Base-by-base conservation (phyloP, 2,797 vertebrate species). In the Periparus ater region DNA sequence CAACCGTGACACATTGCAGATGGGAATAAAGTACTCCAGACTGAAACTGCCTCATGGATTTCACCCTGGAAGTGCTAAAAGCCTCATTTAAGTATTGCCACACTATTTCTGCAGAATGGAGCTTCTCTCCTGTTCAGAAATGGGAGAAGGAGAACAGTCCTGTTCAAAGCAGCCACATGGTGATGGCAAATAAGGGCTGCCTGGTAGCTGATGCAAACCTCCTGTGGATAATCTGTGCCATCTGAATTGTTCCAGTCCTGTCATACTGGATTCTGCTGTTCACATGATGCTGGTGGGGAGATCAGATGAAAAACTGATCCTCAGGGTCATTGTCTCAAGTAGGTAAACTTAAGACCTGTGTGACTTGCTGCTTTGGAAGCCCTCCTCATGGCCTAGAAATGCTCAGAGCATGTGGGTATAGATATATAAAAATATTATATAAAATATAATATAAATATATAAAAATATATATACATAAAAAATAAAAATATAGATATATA, bases 241-340 rank as follows among this genome's bases (percentile, higher is more conserved):
- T 32, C 42, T 84, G 74, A 77, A 9, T 51, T 40, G 6, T 45
- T 54, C 32, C 3, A 3, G 34, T 22, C 51, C 66, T 61, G 13
- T 29, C 40, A 2, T 18, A 17, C 61, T 15, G 19, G 15, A 21
- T 75, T 76, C 54, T 78, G 55, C 55, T 85, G 11, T 58, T 86
- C 3, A 1, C 1, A 0, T 18, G 34, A 8, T 58, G 9, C 14
- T 38, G 8, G 9, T 7, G 9, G 23, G 13, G 17, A 55, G 6
- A 25, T 25, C 23, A 57, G 30, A 22, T 3, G 12, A 26, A 42
- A 85, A 71, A 6, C 13, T 62, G 29, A 26, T 29, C 45, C 44
- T 81, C 30, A 9, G 48, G 10, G 14, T 26, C 32, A 5, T 5
- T 38, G 26, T 7, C 29, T 82, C 16, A 30, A 51, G n/a, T 3